phyloP scores from a whole-genome alignment of 2,888 invertebrate genomes.

The Drosophila paranaensis region DNA sequence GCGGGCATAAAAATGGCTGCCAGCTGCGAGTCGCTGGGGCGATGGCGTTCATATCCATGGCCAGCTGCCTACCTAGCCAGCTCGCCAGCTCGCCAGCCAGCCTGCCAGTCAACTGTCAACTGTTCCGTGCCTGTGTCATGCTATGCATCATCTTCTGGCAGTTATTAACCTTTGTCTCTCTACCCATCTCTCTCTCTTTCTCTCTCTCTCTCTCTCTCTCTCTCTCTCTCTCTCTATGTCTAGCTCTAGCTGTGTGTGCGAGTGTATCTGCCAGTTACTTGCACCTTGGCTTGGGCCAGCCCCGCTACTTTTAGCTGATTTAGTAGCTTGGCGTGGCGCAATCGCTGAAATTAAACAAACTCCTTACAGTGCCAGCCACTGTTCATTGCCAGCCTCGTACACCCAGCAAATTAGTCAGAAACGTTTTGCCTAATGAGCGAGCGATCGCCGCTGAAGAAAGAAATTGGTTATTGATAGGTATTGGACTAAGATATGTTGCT shows the following conservation, averaged over 20 bases:
- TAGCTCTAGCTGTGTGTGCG: constrained; percentile 6
- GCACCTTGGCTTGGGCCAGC: constrained; percentile 42
- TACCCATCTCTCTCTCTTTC: background rate
- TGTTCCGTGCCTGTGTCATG: constrained; percentile 70
- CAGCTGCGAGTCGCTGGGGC: constrained; percentile 60
- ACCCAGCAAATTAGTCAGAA: constrained; percentile 43
- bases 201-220: constrained; percentile 1
- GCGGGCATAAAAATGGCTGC: constrained; percentile 78
- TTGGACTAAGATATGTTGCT: background rate
- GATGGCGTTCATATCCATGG: constrained; percentile 52
- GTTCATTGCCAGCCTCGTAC: constrained; percentile 16
- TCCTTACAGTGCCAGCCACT: constrained; percentile 15
- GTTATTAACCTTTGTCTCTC: constrained; percentile 74
- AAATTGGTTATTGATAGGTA: background rate
- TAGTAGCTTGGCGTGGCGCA: constrained; percentile 55
- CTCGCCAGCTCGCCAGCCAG: constrained; percentile 27
- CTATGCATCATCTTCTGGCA: constrained; percentile 80
- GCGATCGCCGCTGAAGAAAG: background rate
- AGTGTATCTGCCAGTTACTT: constrained; percentile 47
- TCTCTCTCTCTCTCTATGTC: background rate
- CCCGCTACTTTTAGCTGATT: constrained; percentile 54
- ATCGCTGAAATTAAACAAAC: constrained; percentile 68
- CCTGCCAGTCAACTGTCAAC: constrained; percentile 79
- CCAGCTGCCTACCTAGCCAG: constrained; percentile 35
- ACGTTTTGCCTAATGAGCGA: constrained; percentile 10